These are phyloP conservation scores for Echeneis naucrates DNA, from an alignment of 2,797 vertebrate species.

Conservation along the genomic window DNA sequence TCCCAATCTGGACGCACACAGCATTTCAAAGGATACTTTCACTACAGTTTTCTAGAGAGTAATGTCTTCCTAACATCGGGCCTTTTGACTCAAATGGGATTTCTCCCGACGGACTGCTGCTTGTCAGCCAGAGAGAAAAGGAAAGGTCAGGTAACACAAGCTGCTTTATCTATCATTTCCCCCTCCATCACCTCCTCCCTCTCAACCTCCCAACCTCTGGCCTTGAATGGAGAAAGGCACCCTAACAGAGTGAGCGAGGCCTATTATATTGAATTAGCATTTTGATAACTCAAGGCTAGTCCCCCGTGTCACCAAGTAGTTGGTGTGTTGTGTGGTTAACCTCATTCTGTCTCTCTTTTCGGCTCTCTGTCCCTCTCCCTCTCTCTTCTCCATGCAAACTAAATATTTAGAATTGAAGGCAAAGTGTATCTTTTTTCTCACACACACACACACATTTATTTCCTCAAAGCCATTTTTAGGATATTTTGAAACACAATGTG, in stretches of 20 bases:
- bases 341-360: slow-evolving; percentile 48
- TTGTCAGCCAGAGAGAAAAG: slow-evolving; percentile 31
- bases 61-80: slow-evolving; percentile 20
- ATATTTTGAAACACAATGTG: not conserved
- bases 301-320: not conserved
- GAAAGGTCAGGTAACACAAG: slow-evolving; percentile 61
- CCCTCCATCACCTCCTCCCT: not conserved
- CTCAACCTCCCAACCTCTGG: not conserved
- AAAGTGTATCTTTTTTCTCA: slow-evolving; percentile 18
- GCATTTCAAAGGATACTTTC: not conserved
- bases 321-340: slow-evolving; percentile 33
- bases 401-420: slow-evolving; percentile 27
- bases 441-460: not conserved
- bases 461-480: not conserved
- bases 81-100: slow-evolving; percentile 13
- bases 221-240: not conserved
- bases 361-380: slow-evolving; percentile 13
- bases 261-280: slow-evolving; percentile 45
- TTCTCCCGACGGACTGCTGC: slow-evolving; percentile 47
- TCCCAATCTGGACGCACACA: slow-evolving; percentile 12
- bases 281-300: slow-evolving; percentile 42
- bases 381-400: slow-evolving; percentile 15
- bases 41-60: slow-evolving; percentile 6
- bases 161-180: slow-evolving; percentile 48
- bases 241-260: not conserved